Conservation (phyloP, 2,113 vertebrate genomes). For the Mirounga angustirostris region DNA sequence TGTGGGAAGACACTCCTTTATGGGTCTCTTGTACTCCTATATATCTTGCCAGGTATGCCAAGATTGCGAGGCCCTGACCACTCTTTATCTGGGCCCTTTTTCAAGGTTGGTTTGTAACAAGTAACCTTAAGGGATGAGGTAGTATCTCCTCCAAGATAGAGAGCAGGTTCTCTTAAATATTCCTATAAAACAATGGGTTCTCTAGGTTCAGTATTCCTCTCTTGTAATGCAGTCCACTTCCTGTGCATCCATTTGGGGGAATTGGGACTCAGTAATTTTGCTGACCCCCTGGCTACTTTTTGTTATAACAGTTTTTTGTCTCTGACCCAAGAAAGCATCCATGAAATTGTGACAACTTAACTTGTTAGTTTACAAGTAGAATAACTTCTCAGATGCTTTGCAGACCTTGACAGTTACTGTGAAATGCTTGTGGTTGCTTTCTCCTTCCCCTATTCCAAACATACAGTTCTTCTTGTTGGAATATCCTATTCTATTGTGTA, state of each 20-base stretch:
- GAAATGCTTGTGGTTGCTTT: background rate
- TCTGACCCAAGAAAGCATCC: background rate
- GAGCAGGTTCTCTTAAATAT: background rate
- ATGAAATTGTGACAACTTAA: background rate
- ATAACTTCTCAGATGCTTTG: background rate
- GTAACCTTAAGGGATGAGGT: slow-evolving; percentile 27
- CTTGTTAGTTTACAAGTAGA: background rate
- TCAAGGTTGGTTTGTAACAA: slow-evolving; percentile 32
- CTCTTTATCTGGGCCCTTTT: slow-evolving; percentile 30
- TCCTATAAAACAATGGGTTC: background rate
- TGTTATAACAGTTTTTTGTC: background rate
- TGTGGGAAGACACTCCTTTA: background rate
- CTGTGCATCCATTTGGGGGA: background rate
- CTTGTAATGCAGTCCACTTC: background rate
- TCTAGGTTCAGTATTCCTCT: background rate
- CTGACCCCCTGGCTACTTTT: background rate
- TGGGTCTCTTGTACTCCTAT: background rate
- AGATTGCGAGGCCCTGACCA: background rate
- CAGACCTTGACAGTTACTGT: background rate
- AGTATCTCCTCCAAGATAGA: background rate
- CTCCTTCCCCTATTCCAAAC: background rate
- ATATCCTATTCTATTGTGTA: background rate
- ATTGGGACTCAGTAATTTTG: background rate
- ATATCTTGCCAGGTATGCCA: background rate
- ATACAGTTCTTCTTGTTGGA: background rate